Base-by-base conservation (phyloP, 2,888 invertebrate genomes). In the Hofmannophila pseudospretella region DNA sequence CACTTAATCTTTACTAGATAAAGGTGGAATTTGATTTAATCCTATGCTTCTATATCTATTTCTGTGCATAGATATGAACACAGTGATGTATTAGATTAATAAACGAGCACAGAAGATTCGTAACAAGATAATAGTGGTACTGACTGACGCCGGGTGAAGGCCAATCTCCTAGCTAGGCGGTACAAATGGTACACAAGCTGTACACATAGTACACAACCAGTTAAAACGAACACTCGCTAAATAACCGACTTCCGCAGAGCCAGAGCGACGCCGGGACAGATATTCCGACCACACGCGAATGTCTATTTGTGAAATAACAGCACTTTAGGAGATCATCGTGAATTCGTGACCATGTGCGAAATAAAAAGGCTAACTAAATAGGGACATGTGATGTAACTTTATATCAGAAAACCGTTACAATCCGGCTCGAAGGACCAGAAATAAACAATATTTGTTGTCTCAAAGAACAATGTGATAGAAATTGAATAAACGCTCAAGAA, bases 241-340 rank as follows among this genome's bases (percentile, higher is more conserved):
- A 79, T 65, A 68, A 65, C 60, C 59, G 56, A 70, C 73, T 67
- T 77, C 80, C 77, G 75, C 61, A 54, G 55, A 57, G 45, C 37
- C 9, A n/a, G 12, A 28, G 34, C 45, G 40, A 46, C 49, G 54
- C 48, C 36, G 36, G 42, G 48, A 50, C 20, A 45, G 46, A 48
- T 46, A 49, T 51, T 51, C 45, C 52, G 65, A 69, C 73, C 74
- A 64, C 71, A 73, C 67, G 67, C 67, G 47, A 65, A 61, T 50
- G 51, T 57, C 51, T 38, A 44, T 39, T 41, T 7, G 27, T 12
- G 23, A 27, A 27, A 27, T 10, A 23, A 23, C n/a, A 23, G n/a
- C n/a, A n/a, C 23, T 23, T 1, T n/a, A 23, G 23, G n/a, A 23
- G n/a, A 23, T 23, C n/a, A n/a, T n/a, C n/a, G n/a, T n/a, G n/a